phyloP scores from a whole-genome alignment of 2,888 invertebrate genomes.

The Mermis nigrescens region DNA sequence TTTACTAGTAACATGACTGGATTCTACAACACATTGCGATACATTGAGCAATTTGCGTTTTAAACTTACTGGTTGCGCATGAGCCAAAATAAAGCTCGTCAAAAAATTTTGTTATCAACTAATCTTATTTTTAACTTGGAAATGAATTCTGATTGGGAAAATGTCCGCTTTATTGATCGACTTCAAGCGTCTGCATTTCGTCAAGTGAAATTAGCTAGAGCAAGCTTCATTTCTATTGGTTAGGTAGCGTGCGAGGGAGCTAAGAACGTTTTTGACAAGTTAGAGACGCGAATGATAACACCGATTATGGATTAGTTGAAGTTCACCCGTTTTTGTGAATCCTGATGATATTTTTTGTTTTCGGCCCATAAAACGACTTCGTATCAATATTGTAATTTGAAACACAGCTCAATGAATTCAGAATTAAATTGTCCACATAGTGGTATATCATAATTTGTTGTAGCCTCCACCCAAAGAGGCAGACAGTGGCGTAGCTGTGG shows the following conservation, averaged over 20 bases:
- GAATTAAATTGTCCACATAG: neutral
- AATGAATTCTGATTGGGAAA: neutral
- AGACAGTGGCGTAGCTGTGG: no score
- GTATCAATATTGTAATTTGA: no score
- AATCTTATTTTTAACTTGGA: neutral
- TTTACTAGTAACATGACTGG: no score
- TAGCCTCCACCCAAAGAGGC: no score
- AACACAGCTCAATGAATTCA: neutral
- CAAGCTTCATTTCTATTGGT: neutral
- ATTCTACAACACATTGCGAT: no score
- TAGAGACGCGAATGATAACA: neutral
- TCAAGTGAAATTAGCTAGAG: neutral
- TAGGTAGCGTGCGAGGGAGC: neutral
- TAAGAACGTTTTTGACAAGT: neutral
- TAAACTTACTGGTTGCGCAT: no score
- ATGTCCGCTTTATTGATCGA: neutral
- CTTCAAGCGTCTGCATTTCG: neutral
- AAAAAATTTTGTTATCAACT: neutral
- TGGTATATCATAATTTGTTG: no score
- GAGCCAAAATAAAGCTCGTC: neutral
- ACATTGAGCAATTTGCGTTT: no score
- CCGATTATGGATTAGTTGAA: neutral
- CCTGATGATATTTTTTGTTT: no score
- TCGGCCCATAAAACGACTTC: neutral
- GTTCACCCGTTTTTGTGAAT: neutral